Base-by-base conservation (phyloP, 2,797 vertebrate species). In the Macropus fuliginosus region DNA sequence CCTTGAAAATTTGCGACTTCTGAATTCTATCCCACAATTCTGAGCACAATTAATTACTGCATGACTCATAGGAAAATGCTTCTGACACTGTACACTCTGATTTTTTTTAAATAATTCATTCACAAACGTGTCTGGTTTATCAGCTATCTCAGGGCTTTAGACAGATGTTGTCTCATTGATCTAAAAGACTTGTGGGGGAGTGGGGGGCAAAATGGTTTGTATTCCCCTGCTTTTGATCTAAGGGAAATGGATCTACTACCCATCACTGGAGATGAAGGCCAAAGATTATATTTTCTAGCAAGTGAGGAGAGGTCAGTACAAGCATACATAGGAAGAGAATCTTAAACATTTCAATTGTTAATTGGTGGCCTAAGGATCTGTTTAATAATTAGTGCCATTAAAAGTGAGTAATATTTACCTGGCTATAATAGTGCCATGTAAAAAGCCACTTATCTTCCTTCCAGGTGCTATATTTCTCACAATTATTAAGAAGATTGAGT, bases 311-410 rank as follows among this genome's bases (percentile, higher is more conserved):
- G 92, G 89, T 93, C 96, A 96, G 50, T 34, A 81, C 90, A 93
- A 94, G 55, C 40, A 96, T 94, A 62, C 55, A 66, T 92, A 97
- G 97, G 93, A 96, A 59, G 93, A 52, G 94, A 92, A 93, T 55
- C 95, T 96, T 96, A 96, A 94, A 94, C n/a, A 96, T 96, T 95
- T 93, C 95, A 93, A 91, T 96, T 96, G 90, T 96, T 94, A 92
- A 95, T 93, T 97, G 95, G 97, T 94, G 96, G 95, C 97, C 93
- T 81, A 91, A 74, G 89, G 90, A 90, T 97, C 98, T 98, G 98
- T 98, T 99, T 99, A 99, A 99, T 98, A 98, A 99, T 99, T 98
- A 98, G 98, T 97, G 95, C 97, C 97, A 98, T 98, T 98, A 98
- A 97, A 98, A 96, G 96, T 97, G 97, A 98, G 98, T 98, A 95